These are phyloP conservation scores for Echiichthys vipera DNA, from an alignment of 2,797 vertebrate species.

Conservation along the genomic window DNA sequence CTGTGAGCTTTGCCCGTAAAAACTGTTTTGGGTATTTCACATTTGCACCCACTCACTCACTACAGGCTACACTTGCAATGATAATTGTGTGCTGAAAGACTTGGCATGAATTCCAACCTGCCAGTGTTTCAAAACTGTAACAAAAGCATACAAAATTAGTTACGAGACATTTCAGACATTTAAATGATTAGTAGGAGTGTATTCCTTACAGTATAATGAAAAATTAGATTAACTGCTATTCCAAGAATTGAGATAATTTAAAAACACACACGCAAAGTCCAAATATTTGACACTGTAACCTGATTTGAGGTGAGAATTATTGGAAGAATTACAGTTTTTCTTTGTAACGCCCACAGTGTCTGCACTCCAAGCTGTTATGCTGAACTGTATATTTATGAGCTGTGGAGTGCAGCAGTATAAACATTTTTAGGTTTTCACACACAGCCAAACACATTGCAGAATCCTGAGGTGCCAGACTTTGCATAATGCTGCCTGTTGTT, in stretches of 20 bases:
- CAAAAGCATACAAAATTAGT: constrained; percentile 30
- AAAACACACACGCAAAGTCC: constrained; percentile 2
- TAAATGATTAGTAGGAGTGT: constrained; percentile 29
- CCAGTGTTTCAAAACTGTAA: constrained; percentile 23
- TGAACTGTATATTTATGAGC: constrained; percentile 50
- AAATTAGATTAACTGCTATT: constrained; percentile 19
- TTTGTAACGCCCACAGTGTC: too few relatives aligned
- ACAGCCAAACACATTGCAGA: constrained; percentile 37
- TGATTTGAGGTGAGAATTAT: constrained; percentile 6
- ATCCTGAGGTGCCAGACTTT: constrained; percentile 43
- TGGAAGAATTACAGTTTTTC: constrained; percentile 13
- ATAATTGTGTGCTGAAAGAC: constrained; percentile 30
- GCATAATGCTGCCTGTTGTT: constrained; percentile 41
- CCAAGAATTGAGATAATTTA: constrained; percentile 1
- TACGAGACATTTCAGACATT: background rate
- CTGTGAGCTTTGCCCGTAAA: constrained; percentile 42
- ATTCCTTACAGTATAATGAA: constrained; percentile 13
- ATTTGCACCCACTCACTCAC: constrained; percentile 52
- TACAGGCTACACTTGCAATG: constrained; percentile 7
- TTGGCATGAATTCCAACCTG: constrained; percentile 28
- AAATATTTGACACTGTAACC: constrained; percentile 21
- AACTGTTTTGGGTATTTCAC: constrained; percentile 48
- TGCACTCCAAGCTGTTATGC: constrained; percentile 41
- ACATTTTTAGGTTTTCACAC: constrained; percentile 50
- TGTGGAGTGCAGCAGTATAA: constrained; percentile 41